Conservation (phyloP, 2,888 invertebrate species). For the Megastigmus dorsalis region DNA sequence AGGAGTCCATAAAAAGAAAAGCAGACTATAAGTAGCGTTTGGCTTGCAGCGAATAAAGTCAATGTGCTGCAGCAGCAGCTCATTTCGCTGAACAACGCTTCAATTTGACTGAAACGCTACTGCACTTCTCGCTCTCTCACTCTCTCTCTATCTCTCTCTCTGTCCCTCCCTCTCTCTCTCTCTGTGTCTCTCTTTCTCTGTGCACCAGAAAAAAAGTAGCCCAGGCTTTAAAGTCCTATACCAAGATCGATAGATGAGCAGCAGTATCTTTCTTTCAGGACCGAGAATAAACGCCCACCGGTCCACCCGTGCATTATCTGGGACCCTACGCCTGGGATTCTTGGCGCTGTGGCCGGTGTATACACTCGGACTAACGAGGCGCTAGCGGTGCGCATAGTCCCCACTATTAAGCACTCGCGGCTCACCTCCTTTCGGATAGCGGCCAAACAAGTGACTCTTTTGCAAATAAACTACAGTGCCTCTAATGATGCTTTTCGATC, state of each 20-base stretch:
- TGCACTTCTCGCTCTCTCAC: neutral
- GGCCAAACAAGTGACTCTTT: too few relatives aligned
- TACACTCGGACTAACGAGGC: conserved; percentile 46
- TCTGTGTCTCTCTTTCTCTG: neutral
- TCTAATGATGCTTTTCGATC: too few relatives aligned
- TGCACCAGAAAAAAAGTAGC: conserved; percentile 21
- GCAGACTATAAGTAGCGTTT: conserved; percentile 15
- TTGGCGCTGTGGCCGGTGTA: conserved; percentile 1
- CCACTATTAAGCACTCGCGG: too few relatives aligned
- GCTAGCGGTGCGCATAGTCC: neutral
- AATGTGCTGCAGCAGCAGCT: too few relatives aligned
- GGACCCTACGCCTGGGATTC: conserved; percentile 15
- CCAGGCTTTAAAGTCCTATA: conserved; percentile 46
- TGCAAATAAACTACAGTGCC: too few relatives aligned
- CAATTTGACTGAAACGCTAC: conserved; percentile 41
- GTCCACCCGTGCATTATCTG: conserved; percentile 17
- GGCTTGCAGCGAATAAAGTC: conserved; percentile 16
- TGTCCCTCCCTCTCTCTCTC: too few relatives aligned
- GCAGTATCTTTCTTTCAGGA: neutral
- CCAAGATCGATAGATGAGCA: conserved; percentile 29
- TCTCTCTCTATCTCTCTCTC: neutral
- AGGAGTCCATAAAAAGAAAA: conserved; percentile 27
- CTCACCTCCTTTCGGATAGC: conserved; percentile 1
- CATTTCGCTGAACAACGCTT: conserved; percentile 39
- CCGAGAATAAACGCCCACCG: conserved; percentile 34